phyloP scores from a whole-genome alignment of 2,113 vertebrate genomes.

The Aegypius monachus region DNA sequence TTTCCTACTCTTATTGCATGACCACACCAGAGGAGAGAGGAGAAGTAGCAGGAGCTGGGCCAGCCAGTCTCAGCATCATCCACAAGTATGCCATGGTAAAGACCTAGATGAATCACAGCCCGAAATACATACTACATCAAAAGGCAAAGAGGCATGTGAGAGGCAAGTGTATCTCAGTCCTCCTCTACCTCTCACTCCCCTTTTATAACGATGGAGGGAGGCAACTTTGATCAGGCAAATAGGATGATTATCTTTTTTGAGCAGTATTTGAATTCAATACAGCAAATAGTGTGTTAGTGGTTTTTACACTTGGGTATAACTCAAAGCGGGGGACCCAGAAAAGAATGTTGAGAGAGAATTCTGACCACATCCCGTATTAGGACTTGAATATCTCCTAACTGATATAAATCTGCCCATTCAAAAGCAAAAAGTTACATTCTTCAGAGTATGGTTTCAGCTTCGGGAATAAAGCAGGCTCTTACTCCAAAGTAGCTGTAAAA shows the following conservation, averaged over 20 bases:
- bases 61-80: not conserved
- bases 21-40: not conserved
- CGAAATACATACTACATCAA: not conserved
- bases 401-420: not conserved
- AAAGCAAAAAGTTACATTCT: not conserved
- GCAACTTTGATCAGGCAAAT: not conserved
- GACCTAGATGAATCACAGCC: not conserved
- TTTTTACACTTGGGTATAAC: not conserved
- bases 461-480: not conserved
- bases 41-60: not conserved
- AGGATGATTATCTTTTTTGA: not conserved
- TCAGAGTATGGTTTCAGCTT: not conserved
- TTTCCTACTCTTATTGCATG: not conserved
- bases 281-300: not conserved
- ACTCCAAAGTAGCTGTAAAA: not conserved
- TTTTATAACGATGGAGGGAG: not conserved
- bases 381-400: not conserved
- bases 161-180: not conserved
- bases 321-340: not conserved
- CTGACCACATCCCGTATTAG: fast-evolving
- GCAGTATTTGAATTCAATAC: not conserved
- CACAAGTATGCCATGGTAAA: not conserved
- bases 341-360: not conserved
- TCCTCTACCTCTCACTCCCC: not conserved
- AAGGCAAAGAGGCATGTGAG: not conserved